Conservation (phyloP, 1,140 invertebrate species). For the Berghia stephanieae region DNA sequence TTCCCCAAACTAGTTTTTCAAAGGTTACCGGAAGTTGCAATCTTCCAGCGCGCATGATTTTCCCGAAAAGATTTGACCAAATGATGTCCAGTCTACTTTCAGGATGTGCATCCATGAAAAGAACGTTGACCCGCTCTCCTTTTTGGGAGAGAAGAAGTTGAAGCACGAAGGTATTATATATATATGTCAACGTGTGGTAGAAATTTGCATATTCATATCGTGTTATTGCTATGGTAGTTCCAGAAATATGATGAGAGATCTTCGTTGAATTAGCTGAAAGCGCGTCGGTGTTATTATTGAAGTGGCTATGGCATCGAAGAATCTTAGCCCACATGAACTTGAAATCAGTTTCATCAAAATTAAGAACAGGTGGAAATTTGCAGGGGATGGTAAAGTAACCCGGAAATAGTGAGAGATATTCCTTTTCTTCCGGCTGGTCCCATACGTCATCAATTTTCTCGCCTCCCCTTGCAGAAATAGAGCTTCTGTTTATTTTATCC, state of each 20-base stretch:
- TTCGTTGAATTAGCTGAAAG: no score
- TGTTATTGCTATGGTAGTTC: slow-evolving; percentile 48
- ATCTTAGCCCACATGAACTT: slow-evolving; percentile 39
- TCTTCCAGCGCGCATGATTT: slow-evolving; percentile 33
- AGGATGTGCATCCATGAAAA: slow-evolving; percentile 59
- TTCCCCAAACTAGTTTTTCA: slow-evolving; percentile 52
- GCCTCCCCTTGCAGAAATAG: slow-evolving; percentile 50
- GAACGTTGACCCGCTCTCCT: slow-evolving; percentile 44
- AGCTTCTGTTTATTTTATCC: not conserved
- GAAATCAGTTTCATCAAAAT: slow-evolving; percentile 37
- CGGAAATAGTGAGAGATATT: slow-evolving; percentile 43
- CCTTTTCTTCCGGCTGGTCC: slow-evolving; percentile 49
- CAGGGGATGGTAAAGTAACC: slow-evolving; percentile 53
- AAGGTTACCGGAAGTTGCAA: slow-evolving; percentile 35
- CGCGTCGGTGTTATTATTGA: not conserved
- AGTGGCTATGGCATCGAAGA: slow-evolving; percentile 21
- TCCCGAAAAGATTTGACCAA: slow-evolving; percentile 55
- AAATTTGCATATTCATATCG: slow-evolving; percentile 64
- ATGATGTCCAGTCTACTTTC: slow-evolving; percentile 50
- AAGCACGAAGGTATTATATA: slow-evolving; percentile 61
- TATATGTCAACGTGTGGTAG: slow-evolving; percentile 65
- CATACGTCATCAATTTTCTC: slow-evolving; percentile 51
- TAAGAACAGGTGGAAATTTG: slow-evolving; percentile 3
- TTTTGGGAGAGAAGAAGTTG: slow-evolving; percentile 49
- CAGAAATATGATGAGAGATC: not conserved